Percentiles rank a stretch among this genome's conserved stretches.
Conservation (phyloP, 2,113 vertebrate species). For the Erpornis zantholeuca region DNA sequence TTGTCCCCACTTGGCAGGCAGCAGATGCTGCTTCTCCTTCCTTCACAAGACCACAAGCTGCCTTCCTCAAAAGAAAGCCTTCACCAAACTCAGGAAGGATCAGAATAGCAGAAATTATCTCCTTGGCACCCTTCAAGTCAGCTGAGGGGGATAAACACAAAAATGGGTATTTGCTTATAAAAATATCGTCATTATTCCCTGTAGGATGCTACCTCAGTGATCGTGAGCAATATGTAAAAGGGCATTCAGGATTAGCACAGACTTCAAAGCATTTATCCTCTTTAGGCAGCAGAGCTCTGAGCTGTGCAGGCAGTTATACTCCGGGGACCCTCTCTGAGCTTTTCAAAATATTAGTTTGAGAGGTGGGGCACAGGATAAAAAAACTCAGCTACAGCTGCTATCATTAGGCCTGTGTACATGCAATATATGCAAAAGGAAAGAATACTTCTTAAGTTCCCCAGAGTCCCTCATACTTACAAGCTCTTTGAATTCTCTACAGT, state of each 20-base stretch:
- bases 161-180: background rate
- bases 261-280: slow-evolving; percentile 61
- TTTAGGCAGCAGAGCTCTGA: background rate
- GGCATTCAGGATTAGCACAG: slow-evolving; percentile 14
- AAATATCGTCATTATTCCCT: background rate
- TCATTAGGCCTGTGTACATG: background rate
- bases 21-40: background rate
- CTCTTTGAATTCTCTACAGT: slow-evolving; percentile 32
- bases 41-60: background rate
- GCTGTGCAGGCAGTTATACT: background rate
- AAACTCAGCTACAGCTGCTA: background rate
- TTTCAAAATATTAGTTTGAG: slow-evolving; percentile 54
- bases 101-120: background rate
- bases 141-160: background rate
- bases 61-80: background rate
- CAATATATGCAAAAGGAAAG: background rate
- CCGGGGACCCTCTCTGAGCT: slow-evolving; percentile 12
- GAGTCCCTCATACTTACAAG: slow-evolving; percentile 25
- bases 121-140: background rate
- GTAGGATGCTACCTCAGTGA: background rate
- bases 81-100: background rate
- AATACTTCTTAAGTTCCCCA: slow-evolving; percentile 12
- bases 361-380: slow-evolving; percentile 33
- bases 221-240: background rate
- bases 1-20: background rate